Conservation (phyloP, 2,797 vertebrate genomes). For the Syngnathus rostellatus region DNA sequence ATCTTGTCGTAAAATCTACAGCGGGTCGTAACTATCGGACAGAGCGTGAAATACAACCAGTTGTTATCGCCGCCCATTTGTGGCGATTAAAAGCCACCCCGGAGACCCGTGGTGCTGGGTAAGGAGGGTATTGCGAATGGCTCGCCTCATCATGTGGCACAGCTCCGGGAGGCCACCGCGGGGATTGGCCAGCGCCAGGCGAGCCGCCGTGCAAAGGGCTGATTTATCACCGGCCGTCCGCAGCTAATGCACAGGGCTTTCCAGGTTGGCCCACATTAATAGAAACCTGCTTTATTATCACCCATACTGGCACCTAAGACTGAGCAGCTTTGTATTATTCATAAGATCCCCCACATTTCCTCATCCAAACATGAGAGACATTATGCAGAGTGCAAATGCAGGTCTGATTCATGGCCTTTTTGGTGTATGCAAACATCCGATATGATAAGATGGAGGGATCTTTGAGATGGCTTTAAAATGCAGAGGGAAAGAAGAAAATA, state of each 20-base stretch:
- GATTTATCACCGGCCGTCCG: constrained; percentile 82
- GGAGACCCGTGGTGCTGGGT: constrained; percentile 63
- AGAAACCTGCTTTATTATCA: constrained; percentile 79
- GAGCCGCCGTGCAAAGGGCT: constrained; percentile 58
- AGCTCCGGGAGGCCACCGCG: constrained; percentile 67
- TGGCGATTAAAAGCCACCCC: constrained; percentile 74
- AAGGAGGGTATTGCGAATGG: constrained; percentile 42
- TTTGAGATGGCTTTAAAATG: constrained; percentile 23
- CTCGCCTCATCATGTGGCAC: constrained; percentile 72
- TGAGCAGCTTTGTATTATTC: constrained; percentile 84
- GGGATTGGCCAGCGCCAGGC: constrained; percentile 76
- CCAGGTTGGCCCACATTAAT: constrained; percentile 67
- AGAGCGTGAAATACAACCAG: constrained; percentile 75
- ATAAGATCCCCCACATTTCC: constrained; percentile 80
- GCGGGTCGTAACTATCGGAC: constrained; percentile 66
- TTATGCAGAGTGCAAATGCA: constrained; percentile 85
- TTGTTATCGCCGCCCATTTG: constrained; percentile 78
- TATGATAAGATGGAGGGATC: constrained; percentile 56
- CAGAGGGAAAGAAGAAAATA: neutral
- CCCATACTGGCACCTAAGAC: constrained; percentile 75
- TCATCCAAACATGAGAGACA: constrained; percentile 77
- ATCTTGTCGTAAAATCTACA: constrained; percentile 67
- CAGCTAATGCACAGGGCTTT: constrained; percentile 83
- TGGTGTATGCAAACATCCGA: constrained; percentile 73
- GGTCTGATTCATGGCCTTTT: constrained; percentile 76